Evolutionary conservation across 30 jellyfish, hydroid and myxozoan species (phyloP), one percentile per base, ranked within the genome.

Genomic region (Sanderia malayensis): DNA sequence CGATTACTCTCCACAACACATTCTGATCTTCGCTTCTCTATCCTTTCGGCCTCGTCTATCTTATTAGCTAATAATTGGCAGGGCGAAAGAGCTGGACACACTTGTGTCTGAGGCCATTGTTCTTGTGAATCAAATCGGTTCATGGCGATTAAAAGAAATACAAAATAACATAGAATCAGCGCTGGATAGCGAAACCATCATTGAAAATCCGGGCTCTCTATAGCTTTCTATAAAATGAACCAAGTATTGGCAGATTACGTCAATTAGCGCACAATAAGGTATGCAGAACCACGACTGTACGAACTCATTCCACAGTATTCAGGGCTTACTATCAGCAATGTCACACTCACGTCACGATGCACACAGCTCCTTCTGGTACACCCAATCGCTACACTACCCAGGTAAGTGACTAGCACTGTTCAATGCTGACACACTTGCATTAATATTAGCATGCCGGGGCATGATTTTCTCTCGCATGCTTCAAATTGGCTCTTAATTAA

Each of bases 1-100:
- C 94, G 94, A 82, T 82, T 82, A 82, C 81, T 82, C 47, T 78
- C 89, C 89, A 78, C 89, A 78, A 78, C 89, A 78, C 89, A 78
- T 78, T 78, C 89, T 78, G 89, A 78, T 78, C 89, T 78, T 78
- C 89, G 69, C 25, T 78, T 66, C 82, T 47, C 82, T 78, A 78
- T 78, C 82, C 89, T 64, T 78, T 78, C 89, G 89, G 89, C 89
- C 66, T 78, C 89, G 53, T 78, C 89, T 78, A 78, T 78, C 89
- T 78, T 78, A 78, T 78, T 78, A 78, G 89, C 89, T 55, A 63
- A 78, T 78, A 78, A 78, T 78, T 78, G 89, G 67, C 82, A 78
- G 82, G 76, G 74, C 89, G 82, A 78, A 46, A 66, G 89, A 78
- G 89, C 89, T 78, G 82, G 89, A 78, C 89, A 78, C 89, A 78